Evolutionary conservation across 2,888 invertebrate genomes (phyloP).

Genomic region (Petrophora chlorosata): DNA sequence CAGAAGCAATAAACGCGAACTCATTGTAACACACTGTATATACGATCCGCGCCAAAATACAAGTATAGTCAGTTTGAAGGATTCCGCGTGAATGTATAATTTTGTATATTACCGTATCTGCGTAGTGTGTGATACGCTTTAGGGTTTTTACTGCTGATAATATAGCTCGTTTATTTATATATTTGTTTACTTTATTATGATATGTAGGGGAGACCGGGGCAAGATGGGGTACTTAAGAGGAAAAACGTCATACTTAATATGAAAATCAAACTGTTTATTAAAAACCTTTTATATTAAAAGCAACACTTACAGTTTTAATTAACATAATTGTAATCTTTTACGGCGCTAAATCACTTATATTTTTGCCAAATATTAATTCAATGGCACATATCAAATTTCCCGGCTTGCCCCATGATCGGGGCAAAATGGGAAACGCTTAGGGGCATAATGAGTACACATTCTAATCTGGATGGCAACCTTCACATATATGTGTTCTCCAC

Average conservation of each 20-base stretch:
- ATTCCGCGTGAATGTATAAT: too few species aligned
- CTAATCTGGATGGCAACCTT: background rate
- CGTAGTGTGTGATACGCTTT: too few species aligned
- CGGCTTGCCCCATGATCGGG: background rate
- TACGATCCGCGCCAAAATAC: too few species aligned
- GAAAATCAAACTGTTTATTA: background rate
- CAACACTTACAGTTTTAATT: background rate
- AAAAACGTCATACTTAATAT: too few species aligned
- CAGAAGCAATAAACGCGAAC: too few species aligned
- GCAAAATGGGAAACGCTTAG: background rate
- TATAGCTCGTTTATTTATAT: too few species aligned
- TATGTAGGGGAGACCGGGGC: too few species aligned
- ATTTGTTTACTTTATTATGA: too few species aligned
- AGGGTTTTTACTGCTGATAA: too few species aligned
- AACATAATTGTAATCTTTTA: background rate
- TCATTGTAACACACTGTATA: too few species aligned
- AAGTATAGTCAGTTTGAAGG: too few species aligned
- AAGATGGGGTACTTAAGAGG: background rate
- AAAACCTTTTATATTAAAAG: background rate
- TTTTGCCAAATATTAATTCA: background rate
- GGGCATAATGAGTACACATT: background rate
- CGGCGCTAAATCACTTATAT: background rate
- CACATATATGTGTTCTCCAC: background rate
- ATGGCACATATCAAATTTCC: background rate
- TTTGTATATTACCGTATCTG: too few species aligned